These are phyloP conservation scores for Propithecus coquereli DNA, from an alignment of 2,113 vertebrate genomes.

Conservation along the genomic window DNA sequence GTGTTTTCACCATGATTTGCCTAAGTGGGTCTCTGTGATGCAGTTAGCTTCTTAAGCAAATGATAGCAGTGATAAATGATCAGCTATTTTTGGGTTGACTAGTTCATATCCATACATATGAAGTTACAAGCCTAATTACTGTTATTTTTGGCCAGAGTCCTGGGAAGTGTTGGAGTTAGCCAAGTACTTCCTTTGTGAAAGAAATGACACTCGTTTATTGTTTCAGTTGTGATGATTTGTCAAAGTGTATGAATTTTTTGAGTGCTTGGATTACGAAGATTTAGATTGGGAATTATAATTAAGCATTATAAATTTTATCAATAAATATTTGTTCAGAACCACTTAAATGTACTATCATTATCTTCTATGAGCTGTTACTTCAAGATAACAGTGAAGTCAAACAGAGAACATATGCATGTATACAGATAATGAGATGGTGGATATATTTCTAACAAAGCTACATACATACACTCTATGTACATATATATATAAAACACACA, in stretches of 20 bases:
- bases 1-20: background rate
- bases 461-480: background rate
- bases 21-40: background rate
- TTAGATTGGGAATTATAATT: background rate
- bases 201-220: constrained; percentile 47
- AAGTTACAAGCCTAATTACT: constrained; percentile 58
- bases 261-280: background rate
- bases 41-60: constrained; percentile 54
- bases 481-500: background rate
- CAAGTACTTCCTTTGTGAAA: constrained; percentile 62
- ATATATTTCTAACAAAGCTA: background rate
- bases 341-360: background rate
- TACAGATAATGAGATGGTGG: background rate
- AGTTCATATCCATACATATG: background rate
- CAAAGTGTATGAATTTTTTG: background rate
- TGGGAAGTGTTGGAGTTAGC: constrained; percentile 65
- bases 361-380: background rate
- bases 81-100: constrained; percentile 59
- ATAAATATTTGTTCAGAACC: constrained; percentile 4
- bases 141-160: constrained; percentile 58
- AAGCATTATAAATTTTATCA: background rate
- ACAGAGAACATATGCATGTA: background rate
- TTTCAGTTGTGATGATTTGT: background rate
- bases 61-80: constrained; percentile 57
- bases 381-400: background rate